These are phyloP conservation scores for Volucella inanis DNA, from an alignment of 2,888 invertebrate species.

Conservation along the genomic window DNA sequence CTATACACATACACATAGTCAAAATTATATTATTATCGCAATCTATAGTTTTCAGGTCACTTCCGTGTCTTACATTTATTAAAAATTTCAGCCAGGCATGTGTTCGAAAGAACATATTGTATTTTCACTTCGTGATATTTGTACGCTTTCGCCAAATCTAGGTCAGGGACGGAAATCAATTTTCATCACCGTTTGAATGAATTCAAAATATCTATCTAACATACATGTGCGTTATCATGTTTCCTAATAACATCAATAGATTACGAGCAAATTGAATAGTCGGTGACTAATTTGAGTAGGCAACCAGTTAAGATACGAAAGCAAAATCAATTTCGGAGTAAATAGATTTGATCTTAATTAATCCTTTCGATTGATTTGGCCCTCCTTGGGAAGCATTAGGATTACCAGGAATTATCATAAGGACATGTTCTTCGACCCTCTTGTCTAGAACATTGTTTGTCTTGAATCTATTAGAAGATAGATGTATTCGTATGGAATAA, in stretches of 20 bases:
- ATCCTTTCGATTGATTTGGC: neutral
- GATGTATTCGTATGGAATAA: neutral
- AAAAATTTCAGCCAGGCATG: neutral
- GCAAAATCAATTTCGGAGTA: conserved; percentile 14
- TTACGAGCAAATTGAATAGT: conserved; percentile 1
- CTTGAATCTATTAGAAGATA: conserved; percentile 16
- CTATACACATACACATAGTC: neutral
- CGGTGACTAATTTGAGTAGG: conserved; percentile 8
- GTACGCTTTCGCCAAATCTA: conserved; percentile 14
- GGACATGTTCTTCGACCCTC: neutral
- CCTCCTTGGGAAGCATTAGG: neutral
- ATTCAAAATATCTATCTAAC: neutral
- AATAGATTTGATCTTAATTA: conserved; percentile 6
- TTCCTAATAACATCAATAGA: neutral
- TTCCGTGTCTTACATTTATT: neutral
- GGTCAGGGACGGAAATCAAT: conserved; percentile 32
- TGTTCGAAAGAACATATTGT: neutral
- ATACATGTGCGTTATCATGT: conserved; percentile 11
- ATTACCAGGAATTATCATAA: neutral
- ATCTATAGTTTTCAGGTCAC: conserved; percentile 1
- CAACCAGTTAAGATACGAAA: neutral
- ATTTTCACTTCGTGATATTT: neutral
- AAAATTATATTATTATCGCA: neutral
- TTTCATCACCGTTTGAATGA: neutral
- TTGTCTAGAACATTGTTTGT: conserved; percentile 7